phyloP scores from a whole-genome alignment of 2,113 vertebrate genomes.

The Microcebus tavaratra region DNA sequence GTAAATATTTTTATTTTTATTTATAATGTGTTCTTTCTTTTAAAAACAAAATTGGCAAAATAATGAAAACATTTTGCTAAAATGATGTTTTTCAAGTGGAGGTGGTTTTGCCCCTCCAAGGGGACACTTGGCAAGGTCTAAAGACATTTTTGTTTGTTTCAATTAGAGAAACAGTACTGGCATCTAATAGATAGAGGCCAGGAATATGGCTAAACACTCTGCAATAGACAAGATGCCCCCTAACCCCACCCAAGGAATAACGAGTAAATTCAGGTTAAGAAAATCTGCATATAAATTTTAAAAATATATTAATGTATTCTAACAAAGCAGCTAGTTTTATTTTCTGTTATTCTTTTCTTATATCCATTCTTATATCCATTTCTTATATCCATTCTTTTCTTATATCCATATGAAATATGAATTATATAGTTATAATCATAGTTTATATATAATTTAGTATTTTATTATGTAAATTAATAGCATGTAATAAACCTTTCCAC shows the following conservation, averaged over 20 bases:
- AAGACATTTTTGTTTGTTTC: neutral
- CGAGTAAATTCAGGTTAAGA: neutral
- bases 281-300: neutral
- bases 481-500: neutral
- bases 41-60: neutral
- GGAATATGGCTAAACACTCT: neutral
- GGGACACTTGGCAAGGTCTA: neutral
- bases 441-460: neutral
- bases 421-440: neutral
- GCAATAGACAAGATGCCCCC: neutral
- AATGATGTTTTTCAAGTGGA: neutral
- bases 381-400: neutral
- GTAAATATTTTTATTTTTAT: conserved; percentile 25
- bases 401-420: neutral
- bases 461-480: neutral
- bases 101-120: neutral
- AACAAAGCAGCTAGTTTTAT: neutral
- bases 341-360: neutral
- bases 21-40: neutral
- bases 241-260: neutral
- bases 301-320: neutral
- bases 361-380: neutral
- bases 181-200: neutral
- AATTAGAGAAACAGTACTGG: neutral
- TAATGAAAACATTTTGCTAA: neutral